Conservation (phyloP, 2,797 vertebrate genomes). For the Erithacus rubecula region DNA sequence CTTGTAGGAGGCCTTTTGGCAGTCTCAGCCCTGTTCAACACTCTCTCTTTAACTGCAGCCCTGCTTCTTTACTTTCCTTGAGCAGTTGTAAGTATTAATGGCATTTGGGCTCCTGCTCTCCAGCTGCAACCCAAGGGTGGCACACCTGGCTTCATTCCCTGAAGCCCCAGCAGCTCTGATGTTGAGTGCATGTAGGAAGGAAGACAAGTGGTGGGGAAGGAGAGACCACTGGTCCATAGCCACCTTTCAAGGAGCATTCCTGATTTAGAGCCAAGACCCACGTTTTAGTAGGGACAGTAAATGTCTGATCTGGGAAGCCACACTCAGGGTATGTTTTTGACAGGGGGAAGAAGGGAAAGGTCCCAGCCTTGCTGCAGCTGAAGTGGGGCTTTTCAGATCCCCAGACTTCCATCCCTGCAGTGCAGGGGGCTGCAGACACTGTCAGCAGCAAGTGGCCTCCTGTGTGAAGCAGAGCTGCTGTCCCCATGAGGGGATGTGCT, state of each 20-base stretch:
- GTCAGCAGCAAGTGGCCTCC: fast-evolving
- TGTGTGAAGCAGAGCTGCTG: not conserved
- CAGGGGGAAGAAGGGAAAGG: not conserved
- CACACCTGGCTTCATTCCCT: not conserved
- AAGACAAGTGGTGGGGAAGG: not conserved
- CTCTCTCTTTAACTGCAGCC: not conserved
- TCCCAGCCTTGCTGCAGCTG: not conserved
- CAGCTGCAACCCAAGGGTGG: not conserved
- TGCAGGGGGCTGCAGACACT: not conserved
- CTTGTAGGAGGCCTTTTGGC: not conserved
- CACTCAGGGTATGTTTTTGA: not conserved
- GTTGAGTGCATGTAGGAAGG: not conserved
- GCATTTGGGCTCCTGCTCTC: not conserved
- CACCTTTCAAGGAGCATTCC: not conserved
- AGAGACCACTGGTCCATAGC: fast-evolving
- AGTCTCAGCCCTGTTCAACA: not conserved
- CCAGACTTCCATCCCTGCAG: not conserved
- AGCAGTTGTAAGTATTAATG: not conserved
- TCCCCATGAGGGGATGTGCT: fast-evolving
- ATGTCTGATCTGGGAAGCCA: not conserved
- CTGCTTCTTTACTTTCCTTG: not conserved
- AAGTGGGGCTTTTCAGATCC: not conserved
- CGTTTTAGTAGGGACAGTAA: not conserved
- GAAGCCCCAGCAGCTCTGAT: not conserved
- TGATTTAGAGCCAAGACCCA: not conserved